These are phyloP conservation scores for Polia nebulosa DNA, from an alignment of 2,888 invertebrate genomes.

Conservation along the genomic window DNA sequence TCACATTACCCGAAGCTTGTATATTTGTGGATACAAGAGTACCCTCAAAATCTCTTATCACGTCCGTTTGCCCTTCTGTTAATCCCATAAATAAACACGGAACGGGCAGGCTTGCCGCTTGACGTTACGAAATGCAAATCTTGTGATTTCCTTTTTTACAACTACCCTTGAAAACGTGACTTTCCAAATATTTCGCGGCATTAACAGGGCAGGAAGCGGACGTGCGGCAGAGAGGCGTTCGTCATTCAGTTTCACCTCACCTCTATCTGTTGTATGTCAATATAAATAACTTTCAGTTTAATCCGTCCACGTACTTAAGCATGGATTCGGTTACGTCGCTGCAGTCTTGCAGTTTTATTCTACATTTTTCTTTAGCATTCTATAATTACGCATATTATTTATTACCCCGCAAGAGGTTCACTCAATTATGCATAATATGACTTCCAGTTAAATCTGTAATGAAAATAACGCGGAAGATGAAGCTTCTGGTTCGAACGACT, in stretches of 20 bases:
- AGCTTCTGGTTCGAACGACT: constrained; percentile 19
- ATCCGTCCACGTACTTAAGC: constrained; percentile 42
- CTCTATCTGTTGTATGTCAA: constrained; percentile 60
- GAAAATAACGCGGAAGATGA: constrained; percentile 40
- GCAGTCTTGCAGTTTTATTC: constrained; percentile 17
- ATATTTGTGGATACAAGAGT: constrained; percentile 51
- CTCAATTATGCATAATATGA: constrained; percentile 46
- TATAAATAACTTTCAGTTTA: constrained; percentile 63
- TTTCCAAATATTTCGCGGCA: constrained; percentile 72
- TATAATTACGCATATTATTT: constrained; percentile 57
- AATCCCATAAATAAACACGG: constrained; percentile 79
- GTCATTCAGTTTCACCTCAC: constrained; percentile 64
- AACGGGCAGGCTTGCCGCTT: constrained; percentile 62
- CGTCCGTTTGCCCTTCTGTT: constrained; percentile 74
- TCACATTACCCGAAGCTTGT: constrained; percentile 49
- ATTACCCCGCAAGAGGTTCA: constrained; percentile 45
- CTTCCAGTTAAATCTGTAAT: constrained; percentile 46
- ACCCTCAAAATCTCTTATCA: constrained; percentile 68
- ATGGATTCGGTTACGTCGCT: constrained; percentile 31
- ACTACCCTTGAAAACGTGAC: constrained; percentile 80
- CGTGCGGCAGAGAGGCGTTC: constrained; percentile 49
- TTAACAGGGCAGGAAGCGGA: constrained; percentile 73
- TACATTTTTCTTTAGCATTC: constrained; percentile 33
- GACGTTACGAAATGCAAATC: constrained; percentile 69
- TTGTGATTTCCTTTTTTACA: constrained; percentile 74